Percentiles rank a stretch among this genome's conserved stretches.
These are phyloP conservation scores for Agelaius phoeniceus DNA, from an alignment of 2,113 vertebrate genomes.

Conservation along the genomic window DNA sequence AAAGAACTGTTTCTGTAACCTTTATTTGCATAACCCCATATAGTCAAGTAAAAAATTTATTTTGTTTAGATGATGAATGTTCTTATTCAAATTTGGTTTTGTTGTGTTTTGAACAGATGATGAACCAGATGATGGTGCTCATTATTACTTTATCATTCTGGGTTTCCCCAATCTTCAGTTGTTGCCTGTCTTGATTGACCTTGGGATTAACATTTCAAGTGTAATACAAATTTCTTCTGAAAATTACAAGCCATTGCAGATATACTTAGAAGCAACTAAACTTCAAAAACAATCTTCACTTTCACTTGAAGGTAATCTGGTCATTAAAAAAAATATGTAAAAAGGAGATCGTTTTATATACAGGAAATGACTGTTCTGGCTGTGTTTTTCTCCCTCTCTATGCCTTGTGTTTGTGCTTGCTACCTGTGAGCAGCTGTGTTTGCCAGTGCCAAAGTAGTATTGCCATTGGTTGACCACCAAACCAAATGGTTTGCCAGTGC, in stretches of 20 bases:
- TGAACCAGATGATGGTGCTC: constrained; percentile 90
- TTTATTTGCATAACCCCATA: neutral
- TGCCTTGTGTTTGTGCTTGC: neutral
- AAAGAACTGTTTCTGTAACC: neutral
- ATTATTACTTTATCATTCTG: constrained; percentile 87
- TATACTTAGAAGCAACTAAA: constrained; percentile 53
- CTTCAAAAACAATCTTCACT: constrained; percentile 1
- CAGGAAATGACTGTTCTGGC: neutral
- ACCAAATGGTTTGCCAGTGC: neutral
- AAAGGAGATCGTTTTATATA: neutral
- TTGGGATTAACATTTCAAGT: constrained; percentile 83
- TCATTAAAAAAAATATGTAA: neutral
- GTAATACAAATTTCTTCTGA: constrained; percentile 85
- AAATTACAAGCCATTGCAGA: constrained; percentile 57
- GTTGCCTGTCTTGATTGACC: constrained; percentile 75
- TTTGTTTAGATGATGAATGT: neutral
- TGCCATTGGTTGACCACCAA: neutral
- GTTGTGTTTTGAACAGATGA: constrained; percentile 81
- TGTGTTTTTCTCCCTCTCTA: neutral
- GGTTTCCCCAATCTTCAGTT: constrained; percentile 85
- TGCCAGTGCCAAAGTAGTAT: neutral
- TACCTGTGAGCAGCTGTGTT: neutral
- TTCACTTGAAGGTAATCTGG: constrained; percentile 69
- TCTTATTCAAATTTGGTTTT: neutral
- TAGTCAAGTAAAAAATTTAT: neutral